Conservation (phyloP, 2,888 invertebrate genomes). For the Cosmia pyralina region DNA sequence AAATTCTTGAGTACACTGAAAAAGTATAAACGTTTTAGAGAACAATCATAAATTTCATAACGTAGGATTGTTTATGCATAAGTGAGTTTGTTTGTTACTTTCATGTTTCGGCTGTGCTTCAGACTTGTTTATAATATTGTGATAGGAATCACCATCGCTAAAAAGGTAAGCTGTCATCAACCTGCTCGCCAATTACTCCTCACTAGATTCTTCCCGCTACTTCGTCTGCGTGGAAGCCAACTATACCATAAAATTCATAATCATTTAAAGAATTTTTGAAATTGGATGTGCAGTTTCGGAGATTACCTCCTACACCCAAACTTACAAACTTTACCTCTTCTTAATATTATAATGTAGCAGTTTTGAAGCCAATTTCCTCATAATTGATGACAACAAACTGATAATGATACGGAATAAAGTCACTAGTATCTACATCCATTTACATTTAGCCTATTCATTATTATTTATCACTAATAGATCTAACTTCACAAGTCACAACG, state of each 20-base stretch:
- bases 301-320: no score
- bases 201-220: neutral
- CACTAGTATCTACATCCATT: neutral
- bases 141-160: neutral
- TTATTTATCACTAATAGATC: conserved; percentile 44
- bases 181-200: neutral
- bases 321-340: no score
- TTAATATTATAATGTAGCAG: no score
- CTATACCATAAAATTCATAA: no score
- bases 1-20: conserved; percentile 3
- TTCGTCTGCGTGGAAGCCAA: no score
- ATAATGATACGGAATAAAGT: neutral
- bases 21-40: conserved; percentile 1
- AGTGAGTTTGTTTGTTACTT: conserved; percentile 7
- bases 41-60: neutral
- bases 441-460: conserved; percentile 14
- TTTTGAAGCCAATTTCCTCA: neutral
- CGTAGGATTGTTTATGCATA: neutral
- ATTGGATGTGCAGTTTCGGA: no score
- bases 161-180: neutral
- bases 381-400: neutral
- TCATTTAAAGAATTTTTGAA: no score
- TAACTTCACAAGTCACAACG: neutral
- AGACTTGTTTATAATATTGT: neutral
- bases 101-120: neutral